phyloP scores from a whole-genome alignment of 1,140 invertebrate species.

The Thalassaphorura encarpata region DNA sequence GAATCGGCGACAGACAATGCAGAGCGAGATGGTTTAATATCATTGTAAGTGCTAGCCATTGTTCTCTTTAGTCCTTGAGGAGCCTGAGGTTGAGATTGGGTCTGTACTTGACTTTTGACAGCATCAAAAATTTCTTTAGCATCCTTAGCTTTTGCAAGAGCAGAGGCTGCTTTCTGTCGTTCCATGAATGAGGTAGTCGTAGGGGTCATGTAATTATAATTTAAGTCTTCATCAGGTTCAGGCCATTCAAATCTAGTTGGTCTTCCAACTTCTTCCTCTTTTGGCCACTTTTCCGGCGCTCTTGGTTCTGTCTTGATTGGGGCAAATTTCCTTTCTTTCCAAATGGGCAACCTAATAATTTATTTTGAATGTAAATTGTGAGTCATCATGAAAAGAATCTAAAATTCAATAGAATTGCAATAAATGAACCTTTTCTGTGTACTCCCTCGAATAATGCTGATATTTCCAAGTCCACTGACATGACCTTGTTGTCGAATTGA shows the following conservation, averaged over 20 bases:
- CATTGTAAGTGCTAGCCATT: not conserved
- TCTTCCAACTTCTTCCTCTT: conserved; percentile 43
- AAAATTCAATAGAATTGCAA: no score
- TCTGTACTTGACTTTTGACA: conserved; percentile 25
- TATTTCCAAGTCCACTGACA: no score
- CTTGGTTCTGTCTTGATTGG: conserved; percentile 10
- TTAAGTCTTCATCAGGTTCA: conserved; percentile 23
- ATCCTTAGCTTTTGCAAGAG: conserved; percentile 9
- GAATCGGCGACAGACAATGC: no score
- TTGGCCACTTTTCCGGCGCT: conserved; percentile 6
- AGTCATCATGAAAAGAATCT: no score
- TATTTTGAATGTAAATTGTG: no score
- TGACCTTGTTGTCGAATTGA: no score
- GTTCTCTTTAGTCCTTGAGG: not conserved
- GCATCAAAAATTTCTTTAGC: conserved; percentile 30
- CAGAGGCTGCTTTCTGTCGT: conserved; percentile 20
- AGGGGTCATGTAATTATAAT: not conserved
- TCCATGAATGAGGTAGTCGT: conserved; percentile 14
- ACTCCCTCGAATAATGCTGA: no score
- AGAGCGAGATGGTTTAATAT: no score
- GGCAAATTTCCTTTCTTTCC: conserved; percentile 45
- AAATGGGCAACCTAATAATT: conserved; percentile 46
- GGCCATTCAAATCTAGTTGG: conserved; percentile 46
- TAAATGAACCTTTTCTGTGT: no score
- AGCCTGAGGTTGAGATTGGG: not conserved